Percentiles rank a stretch among this genome's conserved stretches.
Evolutionary conservation across 2,888 invertebrate species (phyloP).

Genomic region (Metopia argyrocephala): DNA sequence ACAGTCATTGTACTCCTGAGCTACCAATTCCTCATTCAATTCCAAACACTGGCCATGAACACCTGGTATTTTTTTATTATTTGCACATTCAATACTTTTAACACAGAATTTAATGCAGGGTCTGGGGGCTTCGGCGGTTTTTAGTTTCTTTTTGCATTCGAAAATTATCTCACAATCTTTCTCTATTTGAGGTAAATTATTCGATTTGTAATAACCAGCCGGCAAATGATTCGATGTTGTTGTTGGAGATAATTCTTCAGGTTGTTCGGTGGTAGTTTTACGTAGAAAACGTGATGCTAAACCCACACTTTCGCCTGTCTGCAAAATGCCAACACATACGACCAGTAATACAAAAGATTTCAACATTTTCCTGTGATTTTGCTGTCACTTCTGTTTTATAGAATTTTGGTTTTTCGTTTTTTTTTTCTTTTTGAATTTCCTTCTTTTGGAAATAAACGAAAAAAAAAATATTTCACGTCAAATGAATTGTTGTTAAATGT

Average conservation of each 20-base stretch:
- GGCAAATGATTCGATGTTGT: conserved; percentile 32
- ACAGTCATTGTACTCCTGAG: conserved; percentile 58
- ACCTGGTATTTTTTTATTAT: conserved; percentile 58
- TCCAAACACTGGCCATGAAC: conserved; percentile 70
- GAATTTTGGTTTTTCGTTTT: not conserved
- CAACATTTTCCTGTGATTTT: conserved; percentile 30
- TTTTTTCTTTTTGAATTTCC: not conserved
- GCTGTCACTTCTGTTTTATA: not conserved
- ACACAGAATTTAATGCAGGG: conserved; percentile 73
- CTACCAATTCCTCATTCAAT: conserved; percentile 70
- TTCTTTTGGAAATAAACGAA: too few species aligned
- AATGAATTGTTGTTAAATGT: conserved; percentile 1
- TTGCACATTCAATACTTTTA: conserved; percentile 68
- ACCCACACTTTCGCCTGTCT: not conserved
- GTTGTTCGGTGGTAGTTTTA: conserved; percentile 22
- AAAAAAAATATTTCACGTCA: not conserved
- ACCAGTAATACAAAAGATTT: conserved; percentile 21
- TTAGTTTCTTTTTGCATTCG: conserved; percentile 71
- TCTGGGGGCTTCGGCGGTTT: conserved; percentile 62
- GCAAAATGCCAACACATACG: conserved; percentile 29
- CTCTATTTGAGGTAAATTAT: conserved; percentile 66
- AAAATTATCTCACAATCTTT: conserved; percentile 68
- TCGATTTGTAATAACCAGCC: conserved; percentile 48
- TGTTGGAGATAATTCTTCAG: conserved; percentile 7
- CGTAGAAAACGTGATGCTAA: not conserved